Conservation (phyloP, 2,888 invertebrate genomes). For the Idaea aversata region DNA sequence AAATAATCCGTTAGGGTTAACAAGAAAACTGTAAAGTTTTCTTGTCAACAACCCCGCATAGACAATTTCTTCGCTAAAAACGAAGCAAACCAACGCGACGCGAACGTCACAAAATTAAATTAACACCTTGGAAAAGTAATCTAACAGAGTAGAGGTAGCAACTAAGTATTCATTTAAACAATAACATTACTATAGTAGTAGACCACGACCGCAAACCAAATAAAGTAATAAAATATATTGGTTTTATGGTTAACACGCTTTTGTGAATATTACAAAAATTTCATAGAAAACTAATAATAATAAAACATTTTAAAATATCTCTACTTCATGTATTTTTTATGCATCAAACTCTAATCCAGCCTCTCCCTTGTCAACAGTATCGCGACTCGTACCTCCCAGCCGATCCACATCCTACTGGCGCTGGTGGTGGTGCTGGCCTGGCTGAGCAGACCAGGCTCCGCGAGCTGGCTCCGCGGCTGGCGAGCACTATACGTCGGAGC, state of each 20-base stretch:
- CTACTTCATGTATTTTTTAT: not conserved
- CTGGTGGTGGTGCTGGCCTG: constrained; percentile 72
- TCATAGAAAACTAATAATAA: no score
- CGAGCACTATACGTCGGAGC: constrained; percentile 87
- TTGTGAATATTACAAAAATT: no score
- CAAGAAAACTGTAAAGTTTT: no score
- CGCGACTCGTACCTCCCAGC: constrained; percentile 86
- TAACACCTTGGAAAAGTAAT: no score
- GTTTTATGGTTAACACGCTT: not conserved
- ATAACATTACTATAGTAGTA: not conserved
- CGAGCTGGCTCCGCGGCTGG: constrained; percentile 61
- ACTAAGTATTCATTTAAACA: not conserved
- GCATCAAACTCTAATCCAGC: not conserved
- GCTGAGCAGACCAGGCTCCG: constrained; percentile 54
- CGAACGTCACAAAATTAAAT: no score
- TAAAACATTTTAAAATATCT: no score
- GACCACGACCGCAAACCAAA: not conserved
- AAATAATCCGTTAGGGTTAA: no score
- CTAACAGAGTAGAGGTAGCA: no score
- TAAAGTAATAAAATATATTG: not conserved
- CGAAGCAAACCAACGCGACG: no score
- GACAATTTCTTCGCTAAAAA: no score
- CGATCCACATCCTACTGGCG: constrained; percentile 86
- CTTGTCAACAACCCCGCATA: no score
- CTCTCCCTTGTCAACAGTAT: constrained; percentile 77